phyloP scores from a whole-genome alignment of 2,113 vertebrate species.

The Halcyon malimbica region DNA sequence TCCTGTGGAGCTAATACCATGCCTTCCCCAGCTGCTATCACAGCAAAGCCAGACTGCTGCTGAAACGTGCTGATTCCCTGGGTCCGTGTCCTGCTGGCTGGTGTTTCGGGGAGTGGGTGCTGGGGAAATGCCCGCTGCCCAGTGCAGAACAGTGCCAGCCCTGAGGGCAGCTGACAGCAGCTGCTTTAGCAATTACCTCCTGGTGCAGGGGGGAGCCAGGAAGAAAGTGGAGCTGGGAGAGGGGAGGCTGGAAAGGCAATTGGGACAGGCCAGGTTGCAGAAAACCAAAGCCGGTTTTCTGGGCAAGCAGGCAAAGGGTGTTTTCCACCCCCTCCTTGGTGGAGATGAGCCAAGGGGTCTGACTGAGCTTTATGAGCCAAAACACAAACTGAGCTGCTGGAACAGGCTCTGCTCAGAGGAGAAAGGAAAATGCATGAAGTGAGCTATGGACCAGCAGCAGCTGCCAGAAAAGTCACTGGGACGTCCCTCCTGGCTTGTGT shows the following conservation, averaged over 20 bases:
- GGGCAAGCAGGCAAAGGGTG: constrained; percentile 15
- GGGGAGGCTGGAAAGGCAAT: background rate
- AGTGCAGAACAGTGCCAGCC: background rate
- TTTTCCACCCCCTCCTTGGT: constrained; percentile 19
- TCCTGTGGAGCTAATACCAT: background rate
- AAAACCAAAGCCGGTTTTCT: background rate
- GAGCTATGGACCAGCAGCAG: background rate
- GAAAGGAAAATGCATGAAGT: background rate
- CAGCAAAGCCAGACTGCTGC: background rate
- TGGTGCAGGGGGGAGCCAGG: background rate
- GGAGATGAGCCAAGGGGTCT: constrained; percentile 60
- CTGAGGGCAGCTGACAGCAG: background rate
- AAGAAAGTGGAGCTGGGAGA: background rate
- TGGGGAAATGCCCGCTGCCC: background rate
- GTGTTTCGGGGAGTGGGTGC: background rate
- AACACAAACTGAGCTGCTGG: constrained; percentile 39
- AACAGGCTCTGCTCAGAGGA: background rate
- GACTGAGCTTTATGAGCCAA: constrained; percentile 32
- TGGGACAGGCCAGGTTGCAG: background rate
- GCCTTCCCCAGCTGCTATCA: background rate
- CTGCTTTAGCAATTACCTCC: background rate
- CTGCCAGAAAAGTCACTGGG: background rate
- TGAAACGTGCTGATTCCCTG: accelerated
- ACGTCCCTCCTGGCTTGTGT: background rate
- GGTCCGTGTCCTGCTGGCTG: accelerated